Base-by-base conservation (phyloP, 2,888 invertebrate species). In the Synergus laeviventris region DNA sequence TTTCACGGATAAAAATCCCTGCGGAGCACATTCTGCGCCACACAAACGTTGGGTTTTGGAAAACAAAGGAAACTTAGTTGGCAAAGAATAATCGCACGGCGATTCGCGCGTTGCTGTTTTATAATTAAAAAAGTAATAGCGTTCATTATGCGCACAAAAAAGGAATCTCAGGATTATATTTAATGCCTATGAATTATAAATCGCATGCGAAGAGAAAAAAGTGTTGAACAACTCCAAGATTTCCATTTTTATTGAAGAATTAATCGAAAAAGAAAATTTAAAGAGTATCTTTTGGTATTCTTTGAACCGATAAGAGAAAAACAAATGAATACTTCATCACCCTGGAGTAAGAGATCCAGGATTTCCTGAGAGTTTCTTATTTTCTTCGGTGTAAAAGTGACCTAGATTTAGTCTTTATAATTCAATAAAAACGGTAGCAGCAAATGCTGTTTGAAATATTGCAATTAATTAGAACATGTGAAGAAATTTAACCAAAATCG, bases 241-340 rank as follows among this genome's bases (percentile, higher is more conserved):
- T 64, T 64, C 64, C 42, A 64, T 64, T 42, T 64, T 64, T 21
- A 64, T 64, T n/a, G 38, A 64, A 21, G 39, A 64, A 14, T 42
- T 18, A 64, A 42, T 64, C 14, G 42, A 64, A 21, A 42, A 16
- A 16, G 64, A 42, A 42, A 42, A 64, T 64, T 42, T 21, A 64
- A 42, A 39, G 42, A 64, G 12, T 38, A n/a, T n/a, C n/a, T n/a
- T n/a, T n/a, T n/a, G n/a, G n/a, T n/a, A n/a, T n/a, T 42, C n/a
- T 9, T 62, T n/a, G n/a, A n/a, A n/a, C 7, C n/a, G 8, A 16
- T 45, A 16, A 49, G 7, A 49, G 7, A n/a, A 49, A 39, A 49
- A 49, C 0, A n/a, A 49, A 49, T 49, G 5, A 49, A n/a, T 49
- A 7, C 49, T 49, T 49, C 49, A 49, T n/a, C n/a, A n/a, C 49